Evolutionary conservation across 2,113 vertebrate species (phyloP).

Genomic region (Periophthalmus modestus): DNA sequence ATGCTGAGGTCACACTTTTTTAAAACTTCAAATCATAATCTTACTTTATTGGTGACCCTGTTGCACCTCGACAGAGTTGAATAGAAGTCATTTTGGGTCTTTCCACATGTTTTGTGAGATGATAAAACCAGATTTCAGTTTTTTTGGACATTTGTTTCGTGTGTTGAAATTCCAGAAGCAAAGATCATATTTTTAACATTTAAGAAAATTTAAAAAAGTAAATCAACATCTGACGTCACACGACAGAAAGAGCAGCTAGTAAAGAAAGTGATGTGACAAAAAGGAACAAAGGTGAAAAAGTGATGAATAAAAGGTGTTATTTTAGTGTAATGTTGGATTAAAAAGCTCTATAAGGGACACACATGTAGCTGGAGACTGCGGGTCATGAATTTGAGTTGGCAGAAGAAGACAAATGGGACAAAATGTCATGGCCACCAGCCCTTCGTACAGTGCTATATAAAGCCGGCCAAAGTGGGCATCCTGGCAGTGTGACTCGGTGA

Average conservation of each 20-base stretch:
- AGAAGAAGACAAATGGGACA: constrained; percentile 24
- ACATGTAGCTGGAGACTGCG: constrained; percentile 21
- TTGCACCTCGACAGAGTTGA: neutral
- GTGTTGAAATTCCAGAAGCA: too few relatives aligned
- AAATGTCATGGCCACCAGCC: neutral
- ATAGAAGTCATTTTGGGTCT: neutral
- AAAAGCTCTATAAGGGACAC: constrained; percentile 9
- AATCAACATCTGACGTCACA: constrained; percentile 26
- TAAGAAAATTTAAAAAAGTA: constrained; percentile 25
- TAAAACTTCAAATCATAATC: too few relatives aligned
- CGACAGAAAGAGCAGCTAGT: constrained; percentile 40
- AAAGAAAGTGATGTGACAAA: constrained; percentile 31
- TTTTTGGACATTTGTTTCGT: too few relatives aligned
- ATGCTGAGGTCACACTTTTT: neutral
- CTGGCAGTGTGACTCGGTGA: constrained; percentile 49
- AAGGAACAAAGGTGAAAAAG: too few relatives aligned
- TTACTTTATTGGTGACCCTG: neutral
- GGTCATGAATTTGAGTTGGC: constrained; percentile 24
- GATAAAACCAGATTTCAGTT: neutral
- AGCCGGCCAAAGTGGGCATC: constrained; percentile 37
- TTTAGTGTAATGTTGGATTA: constrained; percentile 33
- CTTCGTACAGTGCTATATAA: constrained; percentile 45
- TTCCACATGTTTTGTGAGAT: neutral
- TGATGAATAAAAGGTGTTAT: too few relatives aligned
- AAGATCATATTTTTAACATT: neutral